A percentile compares a stretch with the other conserved stretches of the same genome.
phyloP scores from a whole-genome alignment of 2,113 vertebrate genomes.

The Phrynosoma platyrhinos region DNA sequence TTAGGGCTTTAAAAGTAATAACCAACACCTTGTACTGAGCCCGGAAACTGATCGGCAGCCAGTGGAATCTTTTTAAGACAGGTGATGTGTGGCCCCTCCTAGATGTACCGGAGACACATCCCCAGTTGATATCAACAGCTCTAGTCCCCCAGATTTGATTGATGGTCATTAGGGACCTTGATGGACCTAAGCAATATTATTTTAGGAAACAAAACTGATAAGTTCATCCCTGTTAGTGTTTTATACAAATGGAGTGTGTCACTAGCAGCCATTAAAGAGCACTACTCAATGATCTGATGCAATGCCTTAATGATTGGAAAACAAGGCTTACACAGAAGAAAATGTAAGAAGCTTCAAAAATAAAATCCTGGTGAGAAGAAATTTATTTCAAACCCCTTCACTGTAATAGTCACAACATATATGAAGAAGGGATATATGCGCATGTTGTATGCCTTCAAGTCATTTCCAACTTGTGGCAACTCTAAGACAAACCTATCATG shows the following conservation, averaged over 20 bases:
- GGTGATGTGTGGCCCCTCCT: too few relatives aligned
- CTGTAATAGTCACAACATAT: background rate
- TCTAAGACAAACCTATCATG: too few relatives aligned
- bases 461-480: too few relatives aligned
- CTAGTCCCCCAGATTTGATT: background rate
- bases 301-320: background rate
- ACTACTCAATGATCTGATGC: accelerated
- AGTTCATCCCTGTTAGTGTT: background rate
- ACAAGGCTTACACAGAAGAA: background rate
- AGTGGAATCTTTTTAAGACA: too few relatives aligned
- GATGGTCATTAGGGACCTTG: background rate
- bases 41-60: too few relatives aligned
- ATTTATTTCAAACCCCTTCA: background rate
- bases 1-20: too few relatives aligned
- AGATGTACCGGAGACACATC: too few relatives aligned
- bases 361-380: conserved; percentile 2
- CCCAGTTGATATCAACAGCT: background rate
- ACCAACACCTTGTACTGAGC: too few relatives aligned
- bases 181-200: background rate
- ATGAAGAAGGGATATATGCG: background rate
- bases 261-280: conserved; percentile 21
- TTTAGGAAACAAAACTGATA: background rate
- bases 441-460: too few relatives aligned
- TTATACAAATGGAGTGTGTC: background rate
- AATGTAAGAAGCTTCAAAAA: background rate